Evolutionary conservation across 2,888 invertebrate species (phyloP), one percentile per base, ranked within the genome.

Genomic region (Dysmachus trigonus): DNA sequence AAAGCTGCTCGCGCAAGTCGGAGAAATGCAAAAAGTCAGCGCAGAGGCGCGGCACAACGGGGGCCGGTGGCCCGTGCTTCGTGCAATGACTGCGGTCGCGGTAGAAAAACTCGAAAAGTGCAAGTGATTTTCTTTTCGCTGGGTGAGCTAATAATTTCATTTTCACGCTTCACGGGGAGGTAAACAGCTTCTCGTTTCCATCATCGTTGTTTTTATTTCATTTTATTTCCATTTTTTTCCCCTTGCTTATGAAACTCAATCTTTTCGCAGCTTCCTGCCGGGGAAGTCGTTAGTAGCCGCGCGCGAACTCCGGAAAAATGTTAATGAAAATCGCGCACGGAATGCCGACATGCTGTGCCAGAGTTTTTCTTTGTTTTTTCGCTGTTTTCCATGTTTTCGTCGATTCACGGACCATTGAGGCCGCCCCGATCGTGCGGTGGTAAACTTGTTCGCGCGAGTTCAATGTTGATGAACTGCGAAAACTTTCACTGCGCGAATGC

Each of bases 401-500:
- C 27, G 47, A n/a, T 62, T 62, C 27, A 10, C 62, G 62, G 27
- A 47, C 47, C 47, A 47, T 47, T 47, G 47, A 47, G 47, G 47
- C 47, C 47, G 7, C 47, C 62, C 62, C 22, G 27, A 22, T 10
- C 22, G 62, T 22, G 10, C 27, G 62, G 22, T 7, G 35, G 35
- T 35, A 73, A 73, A 73, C 73, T 73, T 73, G 73, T 73, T 31
- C 73, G 35, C 73, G 35, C 31, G 73, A 31, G 73, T 73, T 73
- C 73, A 73, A 73, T 73, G 73, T 73, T 73, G 73, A 73, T 35
- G 73, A 73, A 73, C 73, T 73, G 73, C 31, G 73, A 73, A 73
- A 73, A 73, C 73, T 73, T 73, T 73, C 73, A 73, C 73, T 73
- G 18, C n/a, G 31, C 27, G 13, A 27, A 35, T 35, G 35, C 73